Evolutionary conservation across 2,797 vertebrate genomes (phyloP).

Genomic region (Channa striata): DNA sequence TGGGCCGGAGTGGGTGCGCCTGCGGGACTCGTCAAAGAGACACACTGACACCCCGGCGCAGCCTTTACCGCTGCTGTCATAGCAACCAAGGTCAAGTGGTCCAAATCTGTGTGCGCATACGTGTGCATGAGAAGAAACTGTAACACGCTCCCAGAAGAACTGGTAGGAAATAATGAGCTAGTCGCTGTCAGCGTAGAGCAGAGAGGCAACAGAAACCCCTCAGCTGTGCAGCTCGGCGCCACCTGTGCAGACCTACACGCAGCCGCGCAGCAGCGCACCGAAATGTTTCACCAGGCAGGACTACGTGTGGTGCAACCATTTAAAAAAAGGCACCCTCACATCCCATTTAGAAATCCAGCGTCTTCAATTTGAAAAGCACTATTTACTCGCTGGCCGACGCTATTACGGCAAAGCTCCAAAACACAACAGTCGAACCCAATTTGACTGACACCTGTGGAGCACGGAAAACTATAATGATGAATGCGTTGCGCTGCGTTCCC

Average conservation of each 20-base stretch:
- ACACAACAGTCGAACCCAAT: constrained; percentile 11
- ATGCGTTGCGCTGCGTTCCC: background rate
- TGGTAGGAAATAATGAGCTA: constrained; percentile 76
- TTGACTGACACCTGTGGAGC: constrained; percentile 12
- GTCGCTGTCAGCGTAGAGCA: constrained; percentile 64
- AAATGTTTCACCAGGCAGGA: constrained; percentile 24
- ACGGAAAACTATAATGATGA: background rate
- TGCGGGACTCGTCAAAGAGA: constrained; percentile 78
- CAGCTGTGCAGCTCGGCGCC: constrained; percentile 22
- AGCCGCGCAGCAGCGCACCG: constrained; percentile 11
- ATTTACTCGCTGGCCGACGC: background rate
- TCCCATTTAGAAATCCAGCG: background rate
- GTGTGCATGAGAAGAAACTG: constrained; percentile 46
- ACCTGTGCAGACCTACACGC: constrained; percentile 37
- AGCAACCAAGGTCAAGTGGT: constrained; percentile 85
- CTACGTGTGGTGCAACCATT: constrained; percentile 18
- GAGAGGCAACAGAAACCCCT: constrained; percentile 58
- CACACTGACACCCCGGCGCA: constrained; percentile 73
- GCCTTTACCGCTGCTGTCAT: constrained; percentile 78
- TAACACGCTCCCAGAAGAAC: constrained; percentile 64
- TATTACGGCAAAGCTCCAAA: constrained; percentile 1
- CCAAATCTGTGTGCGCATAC: constrained; percentile 50
- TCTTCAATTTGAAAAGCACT: background rate
- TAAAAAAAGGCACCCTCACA: constrained; percentile 19
- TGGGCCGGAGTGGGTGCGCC: constrained; percentile 67